A percentile compares a stretch with the other conserved stretches of the same genome.
Evolutionary conservation across 2,797 vertebrate species (phyloP).

Genomic region (Leptatherina wallacei): DNA sequence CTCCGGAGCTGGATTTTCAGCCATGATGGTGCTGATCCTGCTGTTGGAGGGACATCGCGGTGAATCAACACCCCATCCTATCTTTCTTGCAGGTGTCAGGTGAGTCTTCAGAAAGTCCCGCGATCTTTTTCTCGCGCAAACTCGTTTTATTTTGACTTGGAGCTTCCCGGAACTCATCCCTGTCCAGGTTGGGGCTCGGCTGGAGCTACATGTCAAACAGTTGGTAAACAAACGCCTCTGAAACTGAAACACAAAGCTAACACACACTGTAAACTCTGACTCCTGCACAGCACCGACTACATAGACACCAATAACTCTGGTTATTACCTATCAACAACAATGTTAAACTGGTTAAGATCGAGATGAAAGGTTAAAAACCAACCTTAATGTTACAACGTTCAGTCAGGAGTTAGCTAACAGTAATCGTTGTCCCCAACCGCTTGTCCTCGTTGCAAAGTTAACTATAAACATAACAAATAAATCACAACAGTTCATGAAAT

Average conservation of each 20-base stretch:
- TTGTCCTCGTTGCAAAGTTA: neutral
- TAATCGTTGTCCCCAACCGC: neutral
- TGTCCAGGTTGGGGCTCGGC: neutral
- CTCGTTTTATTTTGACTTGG: constrained; percentile 70
- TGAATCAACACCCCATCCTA: constrained; percentile 1
- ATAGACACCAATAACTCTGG: neutral
- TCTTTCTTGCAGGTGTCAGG: constrained; percentile 67
- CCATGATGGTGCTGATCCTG: constrained; percentile 30
- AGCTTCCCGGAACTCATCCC: constrained; percentile 60
- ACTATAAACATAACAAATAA: neutral
- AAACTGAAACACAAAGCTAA: neutral
- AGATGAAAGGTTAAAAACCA: neutral
- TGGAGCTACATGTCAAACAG: constrained; percentile 25
- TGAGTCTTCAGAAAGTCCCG: constrained; percentile 54
- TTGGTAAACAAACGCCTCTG: no score
- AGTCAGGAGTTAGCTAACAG: neutral
- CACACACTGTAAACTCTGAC: no score
- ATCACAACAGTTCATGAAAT: neutral
- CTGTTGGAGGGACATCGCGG: constrained; percentile 18
- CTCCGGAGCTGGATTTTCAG: constrained; percentile 31
- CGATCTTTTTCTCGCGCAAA: constrained; percentile 72
- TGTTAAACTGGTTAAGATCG: neutral
- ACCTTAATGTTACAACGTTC: neutral
- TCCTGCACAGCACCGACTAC: neutral
- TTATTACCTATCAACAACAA: neutral